Base-by-base conservation (phyloP, 37 sponge, comb jelly and placozoan species). In the Beroe forskalii region DNA sequence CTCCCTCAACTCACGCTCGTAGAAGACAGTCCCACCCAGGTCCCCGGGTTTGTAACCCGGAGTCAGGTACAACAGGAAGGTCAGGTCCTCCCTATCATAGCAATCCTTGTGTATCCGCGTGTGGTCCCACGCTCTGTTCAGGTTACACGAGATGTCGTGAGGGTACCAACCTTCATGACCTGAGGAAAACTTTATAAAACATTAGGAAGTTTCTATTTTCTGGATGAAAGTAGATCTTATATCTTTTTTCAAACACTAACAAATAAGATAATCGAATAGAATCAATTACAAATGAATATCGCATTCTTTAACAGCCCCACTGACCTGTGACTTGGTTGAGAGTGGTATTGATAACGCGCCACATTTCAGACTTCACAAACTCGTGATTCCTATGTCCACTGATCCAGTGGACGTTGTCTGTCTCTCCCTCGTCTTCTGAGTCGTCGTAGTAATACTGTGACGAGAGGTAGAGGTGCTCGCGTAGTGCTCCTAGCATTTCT, bases 381-480 rank as follows among this genome's bases (percentile, higher is more conserved):
- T 60, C 63, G 14, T 4, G 62, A 12, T 37, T 90, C 1, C 44
- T 22, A 55, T 62, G 76, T 12, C 92, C 90, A 24, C 62, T 37
- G 19, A 91, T 91, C 92, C 92, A 91, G 30, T 91, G 92, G 19
- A 91, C 92, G 89, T 91, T 91, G 89, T 91, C 92, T 17, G 83
- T 91, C 62, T 62, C 92, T 6, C 64, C 67, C 40, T 62, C 91
- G 75, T 72, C 89, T 20, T 62, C 89, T 17, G 30, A 32, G 39
- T 91, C 92, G 67, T 91, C 90, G 67, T 90, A 91, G 90, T 60
- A 90, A 91, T 62, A 91, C 67, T 62, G 75, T 33, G 75, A 72
- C 9, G 40, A 38, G 22, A 37, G 4, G 75, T 72, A 72, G 9
- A 72, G 40, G 40, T 72, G 75, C 9, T 72, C 40, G 2, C 37